phyloP scores from a whole-genome alignment of 1,140 invertebrate genomes.

The Antheraea mylitta region DNA sequence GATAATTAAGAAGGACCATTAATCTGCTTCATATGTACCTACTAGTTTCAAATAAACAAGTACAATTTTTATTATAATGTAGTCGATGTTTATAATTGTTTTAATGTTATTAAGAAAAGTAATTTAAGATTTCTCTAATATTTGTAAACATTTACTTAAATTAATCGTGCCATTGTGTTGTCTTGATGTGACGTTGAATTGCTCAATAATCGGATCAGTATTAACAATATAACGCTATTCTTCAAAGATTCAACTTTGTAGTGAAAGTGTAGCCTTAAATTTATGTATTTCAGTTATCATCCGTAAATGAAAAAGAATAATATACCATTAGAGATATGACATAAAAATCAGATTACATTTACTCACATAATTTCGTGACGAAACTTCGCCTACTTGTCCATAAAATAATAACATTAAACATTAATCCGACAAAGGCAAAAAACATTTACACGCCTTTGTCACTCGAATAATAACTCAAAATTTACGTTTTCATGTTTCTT shows the following conservation, averaged over 20 bases:
- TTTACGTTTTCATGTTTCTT: no score
- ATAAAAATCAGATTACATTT: no score
- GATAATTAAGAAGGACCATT: slow-evolving; percentile 16
- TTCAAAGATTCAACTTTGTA: not conserved
- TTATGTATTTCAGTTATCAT: not conserved
- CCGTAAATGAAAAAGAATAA: no score
- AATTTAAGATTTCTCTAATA: not conserved
- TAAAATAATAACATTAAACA: no score
- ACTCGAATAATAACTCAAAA: no score
- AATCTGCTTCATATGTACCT: not conserved
- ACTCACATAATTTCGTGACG: no score
- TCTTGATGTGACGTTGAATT: not conserved
- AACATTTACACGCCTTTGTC: no score
- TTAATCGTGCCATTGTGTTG: not conserved
- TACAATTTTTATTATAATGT: slow-evolving; percentile 12
- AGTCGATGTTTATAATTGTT: not conserved
- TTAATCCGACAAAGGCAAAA: no score
- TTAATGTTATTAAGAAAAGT: not conserved
- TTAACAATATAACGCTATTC: not conserved
- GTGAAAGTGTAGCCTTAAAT: not conserved
- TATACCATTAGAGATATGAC: no score
- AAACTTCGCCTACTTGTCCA: no score
- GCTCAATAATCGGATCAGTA: slow-evolving; percentile 13
- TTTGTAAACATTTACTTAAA: slow-evolving; percentile 6
- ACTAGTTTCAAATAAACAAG: slow-evolving; percentile 10